Percentiles rank a stretch among this genome's conserved stretches.
These are phyloP conservation scores for Labeo rohita DNA, from an alignment of 2,113 vertebrate genomes.

Conservation along the genomic window DNA sequence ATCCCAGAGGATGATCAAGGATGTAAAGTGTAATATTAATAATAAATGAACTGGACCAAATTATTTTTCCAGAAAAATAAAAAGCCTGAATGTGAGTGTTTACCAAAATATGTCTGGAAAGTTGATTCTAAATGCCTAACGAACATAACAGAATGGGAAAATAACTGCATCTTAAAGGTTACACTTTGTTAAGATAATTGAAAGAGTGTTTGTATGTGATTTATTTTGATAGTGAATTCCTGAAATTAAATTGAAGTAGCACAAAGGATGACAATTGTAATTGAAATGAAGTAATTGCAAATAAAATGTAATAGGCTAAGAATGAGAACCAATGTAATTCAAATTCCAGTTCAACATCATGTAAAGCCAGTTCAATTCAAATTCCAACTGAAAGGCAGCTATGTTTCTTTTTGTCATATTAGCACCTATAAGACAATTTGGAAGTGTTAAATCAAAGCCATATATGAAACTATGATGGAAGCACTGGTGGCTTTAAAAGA, in stretches of 20 bases:
- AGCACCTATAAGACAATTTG: background rate
- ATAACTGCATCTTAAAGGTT: slow-evolving; percentile 2
- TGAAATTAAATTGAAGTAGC: background rate
- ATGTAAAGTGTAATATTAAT: background rate
- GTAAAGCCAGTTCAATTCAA: background rate
- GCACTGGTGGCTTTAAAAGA: slow-evolving; percentile 8
- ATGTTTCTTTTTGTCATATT: background rate
- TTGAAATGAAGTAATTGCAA: background rate
- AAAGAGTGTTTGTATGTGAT: background rate
- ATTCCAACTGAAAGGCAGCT: background rate
- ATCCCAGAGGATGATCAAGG: background rate
- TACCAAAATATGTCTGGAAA: slow-evolving; percentile 2
- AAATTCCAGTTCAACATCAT: background rate
- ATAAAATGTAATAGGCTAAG: background rate
- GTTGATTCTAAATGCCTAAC: background rate
- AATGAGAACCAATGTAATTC: background rate
- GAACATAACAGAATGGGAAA: background rate
- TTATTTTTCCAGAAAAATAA: background rate
- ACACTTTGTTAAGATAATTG: background rate
- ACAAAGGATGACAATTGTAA: background rate
- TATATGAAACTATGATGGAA: slow-evolving; percentile 12
- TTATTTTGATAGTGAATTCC: background rate
- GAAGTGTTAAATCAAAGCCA: background rate
- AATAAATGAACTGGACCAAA: background rate
- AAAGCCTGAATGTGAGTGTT: background rate